Evolutionary conservation across 2,888 invertebrate genomes (phyloP).

Genomic region (Agriopis aurantiaria): DNA sequence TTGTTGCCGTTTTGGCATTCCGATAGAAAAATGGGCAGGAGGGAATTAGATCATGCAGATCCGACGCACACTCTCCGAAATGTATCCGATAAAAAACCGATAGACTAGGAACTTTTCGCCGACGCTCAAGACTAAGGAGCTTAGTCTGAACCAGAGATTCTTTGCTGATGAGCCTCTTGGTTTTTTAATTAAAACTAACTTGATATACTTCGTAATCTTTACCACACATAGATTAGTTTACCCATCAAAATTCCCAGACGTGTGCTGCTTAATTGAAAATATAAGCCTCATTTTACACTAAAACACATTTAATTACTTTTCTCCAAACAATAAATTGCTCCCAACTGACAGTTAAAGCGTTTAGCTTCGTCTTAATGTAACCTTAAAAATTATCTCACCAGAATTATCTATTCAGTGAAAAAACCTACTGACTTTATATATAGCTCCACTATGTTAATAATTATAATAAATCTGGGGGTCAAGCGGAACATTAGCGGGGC

Average conservation of each 20-base stretch:
- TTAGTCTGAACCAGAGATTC: too few species aligned
- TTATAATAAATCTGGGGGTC: constrained; percentile 41
- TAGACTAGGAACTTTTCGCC: too few species aligned
- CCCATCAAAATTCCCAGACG: constrained; percentile 15
- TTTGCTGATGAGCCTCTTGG: too few species aligned
- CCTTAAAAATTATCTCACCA: constrained; percentile 36
- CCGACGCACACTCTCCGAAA: too few species aligned
- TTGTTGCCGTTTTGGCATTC: too few species aligned
- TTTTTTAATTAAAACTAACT: too few species aligned
- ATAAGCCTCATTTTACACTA: constrained; percentile 16
- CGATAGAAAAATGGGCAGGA: too few species aligned
- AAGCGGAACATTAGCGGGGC: constrained; percentile 30
- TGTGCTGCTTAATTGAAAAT: constrained; percentile 9
- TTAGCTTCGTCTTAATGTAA: constrained; percentile 33
- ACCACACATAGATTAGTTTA: background rate
- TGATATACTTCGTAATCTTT: background rate
- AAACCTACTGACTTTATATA: constrained; percentile 49
- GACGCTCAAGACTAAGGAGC: too few species aligned
- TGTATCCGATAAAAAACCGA: too few species aligned
- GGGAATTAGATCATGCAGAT: too few species aligned
- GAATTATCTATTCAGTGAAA: constrained; percentile 28
- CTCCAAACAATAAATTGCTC: constrained; percentile 34
- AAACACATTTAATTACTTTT: constrained; percentile 27
- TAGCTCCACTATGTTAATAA: constrained; percentile 58
- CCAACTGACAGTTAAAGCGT: constrained; percentile 33